These are phyloP conservation scores for Heliocidaris tuberculata DNA, from an alignment of 35 echinoderm and acorn worm genomes.

Conservation along the genomic window DNA sequence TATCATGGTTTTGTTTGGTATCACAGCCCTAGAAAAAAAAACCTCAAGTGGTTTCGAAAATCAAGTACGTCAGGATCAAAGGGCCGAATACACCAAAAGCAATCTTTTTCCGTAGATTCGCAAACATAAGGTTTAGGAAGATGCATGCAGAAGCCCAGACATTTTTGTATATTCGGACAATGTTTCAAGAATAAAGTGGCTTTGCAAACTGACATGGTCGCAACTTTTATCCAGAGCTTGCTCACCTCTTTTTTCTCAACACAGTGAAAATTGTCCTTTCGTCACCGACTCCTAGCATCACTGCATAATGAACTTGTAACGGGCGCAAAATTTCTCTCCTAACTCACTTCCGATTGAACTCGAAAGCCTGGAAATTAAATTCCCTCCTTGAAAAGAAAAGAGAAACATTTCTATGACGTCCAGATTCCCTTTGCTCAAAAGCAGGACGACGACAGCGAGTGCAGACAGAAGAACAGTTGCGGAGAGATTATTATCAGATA, in stretches of 20 bases:
- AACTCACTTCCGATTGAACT: not conserved
- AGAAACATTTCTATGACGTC: not conserved
- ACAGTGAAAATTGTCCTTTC: too few relatives aligned
- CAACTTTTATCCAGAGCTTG: not conserved
- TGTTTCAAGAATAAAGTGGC: not conserved
- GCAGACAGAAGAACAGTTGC: not conserved
- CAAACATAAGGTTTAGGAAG: too few relatives aligned
- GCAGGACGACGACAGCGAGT: not conserved
- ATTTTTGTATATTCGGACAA: not conserved
- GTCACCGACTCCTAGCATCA: not conserved
- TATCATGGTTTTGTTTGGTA: too few relatives aligned
- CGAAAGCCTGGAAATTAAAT: constrained; percentile 6
- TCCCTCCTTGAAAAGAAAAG: not conserved
- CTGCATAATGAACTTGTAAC: not conserved
- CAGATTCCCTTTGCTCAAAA: not conserved
- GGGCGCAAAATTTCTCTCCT: not conserved
- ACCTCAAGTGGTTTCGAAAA: too few relatives aligned
- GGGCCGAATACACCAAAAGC: too few relatives aligned
- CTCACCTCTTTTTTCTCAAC: too few relatives aligned
- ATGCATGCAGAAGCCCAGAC: not conserved
- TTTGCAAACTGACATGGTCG: not conserved
- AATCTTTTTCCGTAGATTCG: too few relatives aligned
- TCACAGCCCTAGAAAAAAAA: too few relatives aligned
- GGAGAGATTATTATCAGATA: not conserved
- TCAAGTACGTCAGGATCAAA: too few relatives aligned